Evolutionary conservation across 2,113 vertebrate species (phyloP), one percentile per base, ranked within the genome.

Genomic region (Agelaius tricolor): DNA sequence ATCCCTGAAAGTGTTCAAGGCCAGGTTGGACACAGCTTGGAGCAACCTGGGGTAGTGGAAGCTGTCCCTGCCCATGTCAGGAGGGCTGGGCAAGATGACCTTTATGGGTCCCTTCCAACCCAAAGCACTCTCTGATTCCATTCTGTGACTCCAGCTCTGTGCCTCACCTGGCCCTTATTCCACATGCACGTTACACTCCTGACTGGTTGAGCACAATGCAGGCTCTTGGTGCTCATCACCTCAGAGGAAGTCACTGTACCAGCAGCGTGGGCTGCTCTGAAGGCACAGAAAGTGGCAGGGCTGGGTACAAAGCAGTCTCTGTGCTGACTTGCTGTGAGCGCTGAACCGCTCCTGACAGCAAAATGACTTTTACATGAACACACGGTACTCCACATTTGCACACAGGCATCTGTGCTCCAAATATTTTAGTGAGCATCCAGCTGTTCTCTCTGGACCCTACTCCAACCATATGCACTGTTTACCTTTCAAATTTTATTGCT

Each of bases 21-120:
- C 35, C 35, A 35, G 35, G 49, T 0, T 77, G 49, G 30, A 62
- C 1, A 1, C 0, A 0, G 35, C 15, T 49, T 35, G 13, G 27
- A 71, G 4, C 26, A 17, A 4, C 1, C 35, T 63, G 31, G 55
- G 0, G 0, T 7, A 14, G 21, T 16, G 7, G 47, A 17, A 76
- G n/a, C 10, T 9, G 49, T 35, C 41, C 62, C 63, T 55, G 55
- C 35, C 72, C 26, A 28, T 5, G 49, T 10, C 62, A 84, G 55
- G 8, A 52, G 12, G 13, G 12, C 19, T 37, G 49, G 26, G 57
- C 26, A 33, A 18, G 9, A 35, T 35, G 7, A 26, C 22, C 11
- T 69, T 43, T 10, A 49, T 2, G 37, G 15, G 63, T 13, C 6
- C 10, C 35, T 69, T 49, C n/a, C 35, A 63, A 49, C 15, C 26